phyloP scores from a whole-genome alignment of 2,888 invertebrate genomes.

The Sesia bembeciformis region DNA sequence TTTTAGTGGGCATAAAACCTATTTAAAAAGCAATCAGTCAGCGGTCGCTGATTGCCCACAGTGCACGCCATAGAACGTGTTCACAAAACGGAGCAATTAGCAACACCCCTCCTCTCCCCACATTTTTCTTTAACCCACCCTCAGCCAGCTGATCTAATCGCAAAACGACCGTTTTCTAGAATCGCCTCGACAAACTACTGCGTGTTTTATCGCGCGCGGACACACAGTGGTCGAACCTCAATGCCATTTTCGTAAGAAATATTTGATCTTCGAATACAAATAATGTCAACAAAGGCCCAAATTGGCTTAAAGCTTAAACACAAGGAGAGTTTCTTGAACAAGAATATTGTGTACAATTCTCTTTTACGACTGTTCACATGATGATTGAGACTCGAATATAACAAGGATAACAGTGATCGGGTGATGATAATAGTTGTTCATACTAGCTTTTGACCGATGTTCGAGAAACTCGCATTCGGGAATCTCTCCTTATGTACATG shows the following conservation, averaged over 20 bases:
- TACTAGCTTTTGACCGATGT: no score
- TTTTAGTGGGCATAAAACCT: slow-evolving; percentile 72
- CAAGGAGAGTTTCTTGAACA: no score
- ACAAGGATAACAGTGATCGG: no score
- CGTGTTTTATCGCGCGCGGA: slow-evolving; percentile 30
- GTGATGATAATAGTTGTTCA: no score
- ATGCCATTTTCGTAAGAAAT: neutral
- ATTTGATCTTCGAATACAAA: no score
- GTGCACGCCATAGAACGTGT: slow-evolving; percentile 69
- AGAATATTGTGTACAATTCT: no score
- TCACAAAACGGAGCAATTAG: slow-evolving; percentile 75
- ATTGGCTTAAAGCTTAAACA: no score
- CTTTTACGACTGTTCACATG: no score
- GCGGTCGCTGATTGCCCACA: slow-evolving; percentile 65
- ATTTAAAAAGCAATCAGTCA: slow-evolving; percentile 76
- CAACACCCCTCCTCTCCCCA: slow-evolving; percentile 45
- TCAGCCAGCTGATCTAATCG: slow-evolving; percentile 63
- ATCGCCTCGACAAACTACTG: slow-evolving; percentile 69
- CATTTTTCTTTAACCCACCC: slow-evolving; percentile 6
- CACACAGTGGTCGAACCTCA: neutral
- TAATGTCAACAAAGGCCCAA: no score
- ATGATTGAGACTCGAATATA: no score
- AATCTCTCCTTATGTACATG: no score
- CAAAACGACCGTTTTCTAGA: slow-evolving; percentile 74
- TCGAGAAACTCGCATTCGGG: no score